A percentile compares a stretch with the other conserved stretches of the same genome.
Conservation (phyloP, 2,888 invertebrate species). For the Hedychridium roseum region DNA sequence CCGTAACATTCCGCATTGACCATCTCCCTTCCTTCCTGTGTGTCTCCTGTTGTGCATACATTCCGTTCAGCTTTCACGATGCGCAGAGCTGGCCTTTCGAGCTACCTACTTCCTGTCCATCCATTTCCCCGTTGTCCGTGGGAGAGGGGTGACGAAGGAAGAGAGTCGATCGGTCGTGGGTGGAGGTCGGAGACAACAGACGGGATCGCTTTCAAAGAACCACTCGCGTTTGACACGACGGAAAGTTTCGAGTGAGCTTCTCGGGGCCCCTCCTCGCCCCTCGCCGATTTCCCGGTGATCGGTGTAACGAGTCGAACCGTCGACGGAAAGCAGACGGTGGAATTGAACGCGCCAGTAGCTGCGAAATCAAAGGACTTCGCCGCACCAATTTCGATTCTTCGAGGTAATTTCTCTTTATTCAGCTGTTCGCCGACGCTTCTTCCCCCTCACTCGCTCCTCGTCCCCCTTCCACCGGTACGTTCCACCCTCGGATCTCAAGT, state of each 20-base stretch:
- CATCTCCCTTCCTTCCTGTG: neutral
- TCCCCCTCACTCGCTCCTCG: too few species aligned
- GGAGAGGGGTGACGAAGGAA: too few species aligned
- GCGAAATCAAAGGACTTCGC: slow-evolving; percentile 32
- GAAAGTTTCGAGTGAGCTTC: slow-evolving; percentile 23
- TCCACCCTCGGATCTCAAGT: slow-evolving; percentile 1
- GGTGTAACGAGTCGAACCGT: neutral
- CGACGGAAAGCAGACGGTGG: slow-evolving; percentile 7
- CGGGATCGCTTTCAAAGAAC: slow-evolving; percentile 34
- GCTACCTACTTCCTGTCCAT: too few species aligned
- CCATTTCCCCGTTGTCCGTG: too few species aligned
- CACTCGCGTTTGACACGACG: slow-evolving; percentile 23
- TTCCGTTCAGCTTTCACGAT: neutral
- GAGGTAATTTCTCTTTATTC: slow-evolving; percentile 37
- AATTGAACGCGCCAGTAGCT: slow-evolving; percentile 17
- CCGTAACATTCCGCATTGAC: neutral
- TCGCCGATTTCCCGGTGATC: neutral
- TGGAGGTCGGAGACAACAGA: slow-evolving; percentile 12
- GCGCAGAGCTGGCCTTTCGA: too few species aligned
- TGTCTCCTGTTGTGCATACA: neutral
- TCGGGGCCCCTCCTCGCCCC: slow-evolving; percentile 6
- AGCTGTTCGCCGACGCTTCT: slow-evolving; percentile 9
- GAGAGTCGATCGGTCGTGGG: too few species aligned
- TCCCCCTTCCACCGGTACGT: neutral
- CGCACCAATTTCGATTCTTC: slow-evolving; percentile 35